phyloP scores from a whole-genome alignment of 2,113 vertebrate genomes.

The Sarotherodon lohbergeri region DNA sequence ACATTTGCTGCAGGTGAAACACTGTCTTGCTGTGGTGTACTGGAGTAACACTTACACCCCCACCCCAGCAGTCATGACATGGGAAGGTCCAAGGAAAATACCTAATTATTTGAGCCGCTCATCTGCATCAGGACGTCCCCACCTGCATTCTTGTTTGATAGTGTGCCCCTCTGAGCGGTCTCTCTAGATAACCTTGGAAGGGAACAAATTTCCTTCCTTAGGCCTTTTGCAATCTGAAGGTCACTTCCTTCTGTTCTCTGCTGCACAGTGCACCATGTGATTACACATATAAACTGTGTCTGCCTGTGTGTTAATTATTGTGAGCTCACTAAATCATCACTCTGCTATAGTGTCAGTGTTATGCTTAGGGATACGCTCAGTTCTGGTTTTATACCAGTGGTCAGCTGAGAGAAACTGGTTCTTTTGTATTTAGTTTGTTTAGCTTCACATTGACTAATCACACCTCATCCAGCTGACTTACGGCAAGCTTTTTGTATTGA shows the following conservation, averaged over 20 bases:
- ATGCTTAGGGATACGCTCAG: not conserved
- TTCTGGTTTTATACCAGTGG: not conserved
- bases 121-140: not conserved
- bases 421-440: not conserved
- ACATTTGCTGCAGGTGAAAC: not conserved
- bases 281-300: not conserved
- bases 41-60: not conserved
- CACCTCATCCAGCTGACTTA: not conserved
- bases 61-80: not conserved
- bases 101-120: not conserved
- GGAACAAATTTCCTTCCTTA: not conserved
- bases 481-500: not conserved
- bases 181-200: not conserved
- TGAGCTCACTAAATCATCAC: not conserved
- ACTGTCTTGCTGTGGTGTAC: not conserved
- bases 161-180: not conserved
- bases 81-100: not conserved
- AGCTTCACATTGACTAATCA: not conserved
- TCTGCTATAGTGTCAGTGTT: not conserved
- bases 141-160: not conserved
- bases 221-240: not conserved
- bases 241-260: not conserved
- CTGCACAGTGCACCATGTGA: not conserved
- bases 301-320: not conserved
- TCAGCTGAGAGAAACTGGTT: not conserved